phyloP scores from a whole-genome alignment of 2,888 invertebrate genomes.

The Chrysina gloriosa region DNA sequence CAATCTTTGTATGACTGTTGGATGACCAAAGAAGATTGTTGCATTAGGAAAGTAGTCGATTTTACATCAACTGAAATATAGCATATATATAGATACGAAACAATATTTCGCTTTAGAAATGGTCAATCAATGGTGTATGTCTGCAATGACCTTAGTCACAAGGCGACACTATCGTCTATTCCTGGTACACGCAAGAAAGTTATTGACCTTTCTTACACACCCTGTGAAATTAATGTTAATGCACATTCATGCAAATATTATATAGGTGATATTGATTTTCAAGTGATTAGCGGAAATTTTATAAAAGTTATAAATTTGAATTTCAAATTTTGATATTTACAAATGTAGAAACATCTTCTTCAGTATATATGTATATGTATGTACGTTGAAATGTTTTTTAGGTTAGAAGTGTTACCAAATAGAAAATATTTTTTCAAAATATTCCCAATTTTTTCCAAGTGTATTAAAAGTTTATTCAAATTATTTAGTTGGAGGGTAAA shows the following conservation, averaged over 20 bases:
- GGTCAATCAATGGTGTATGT: not conserved
- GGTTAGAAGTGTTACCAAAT: too few relatives aligned
- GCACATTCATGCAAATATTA: conserved; percentile 12
- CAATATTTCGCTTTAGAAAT: conserved; percentile 1
- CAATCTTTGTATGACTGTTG: too few relatives aligned
- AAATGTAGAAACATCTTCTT: too few relatives aligned
- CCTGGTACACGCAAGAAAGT: conserved; percentile 24
- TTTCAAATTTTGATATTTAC: too few relatives aligned
- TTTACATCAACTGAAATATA: conserved; percentile 6
- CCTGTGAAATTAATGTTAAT: conserved; percentile 23
- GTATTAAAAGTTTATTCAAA: too few relatives aligned
- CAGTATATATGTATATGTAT: too few relatives aligned
- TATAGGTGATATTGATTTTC: not conserved
- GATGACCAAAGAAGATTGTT: not conserved
- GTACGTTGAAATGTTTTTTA: too few relatives aligned
- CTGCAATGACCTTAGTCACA: conserved; percentile 18
- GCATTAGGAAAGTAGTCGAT: conserved; percentile 1
- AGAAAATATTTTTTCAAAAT: too few relatives aligned
- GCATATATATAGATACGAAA: not conserved
- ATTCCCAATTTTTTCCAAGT: too few relatives aligned
- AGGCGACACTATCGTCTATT: conserved; percentile 12
- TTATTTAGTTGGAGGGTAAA: too few relatives aligned
- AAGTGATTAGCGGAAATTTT: not conserved
- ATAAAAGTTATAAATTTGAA: not conserved
- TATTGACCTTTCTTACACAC: conserved; percentile 37